Percentiles rank a stretch among this genome's conserved stretches.
Evolutionary conservation across 2,797 vertebrate genomes (phyloP).

Genomic region (Darevskia mixta): DNA sequence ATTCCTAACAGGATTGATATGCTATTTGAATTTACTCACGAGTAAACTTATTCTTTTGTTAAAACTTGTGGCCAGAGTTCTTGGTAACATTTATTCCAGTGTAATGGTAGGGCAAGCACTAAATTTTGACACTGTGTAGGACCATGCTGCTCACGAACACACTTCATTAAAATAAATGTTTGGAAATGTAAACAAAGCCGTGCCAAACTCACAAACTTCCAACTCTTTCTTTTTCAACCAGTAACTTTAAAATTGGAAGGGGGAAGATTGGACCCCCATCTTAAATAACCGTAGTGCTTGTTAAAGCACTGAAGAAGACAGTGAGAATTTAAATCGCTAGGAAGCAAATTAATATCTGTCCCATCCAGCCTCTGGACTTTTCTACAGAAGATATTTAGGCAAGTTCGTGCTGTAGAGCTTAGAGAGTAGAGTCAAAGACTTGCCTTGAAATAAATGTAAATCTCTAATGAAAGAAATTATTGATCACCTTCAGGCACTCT

Average conservation of each 20-base stretch:
- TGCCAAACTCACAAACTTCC: too few species aligned
- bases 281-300: neutral
- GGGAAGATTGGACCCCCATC: neutral
- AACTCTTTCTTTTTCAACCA: neutral
- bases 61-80: too few species aligned
- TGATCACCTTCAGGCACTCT: conserved; percentile 9
- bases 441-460: neutral
- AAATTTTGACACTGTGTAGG: neutral
- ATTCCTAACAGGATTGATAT: too few species aligned
- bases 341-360: neutral
- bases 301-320: neutral
- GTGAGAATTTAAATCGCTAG: neutral
- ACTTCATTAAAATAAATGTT: neutral
- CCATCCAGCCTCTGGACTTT: neutral
- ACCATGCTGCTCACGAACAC: neutral
- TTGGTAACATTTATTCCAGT: too few species aligned
- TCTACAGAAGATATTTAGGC: neutral
- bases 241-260: neutral
- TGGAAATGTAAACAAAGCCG: neutral
- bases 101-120: too few species aligned
- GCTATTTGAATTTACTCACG: too few species aligned
- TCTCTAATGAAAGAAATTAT: neutral
- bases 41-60: too few species aligned
- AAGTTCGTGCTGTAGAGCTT: neutral
- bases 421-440: neutral